Conservation (phyloP, 2,113 vertebrate species). For the Patagioenas fasciata region DNA sequence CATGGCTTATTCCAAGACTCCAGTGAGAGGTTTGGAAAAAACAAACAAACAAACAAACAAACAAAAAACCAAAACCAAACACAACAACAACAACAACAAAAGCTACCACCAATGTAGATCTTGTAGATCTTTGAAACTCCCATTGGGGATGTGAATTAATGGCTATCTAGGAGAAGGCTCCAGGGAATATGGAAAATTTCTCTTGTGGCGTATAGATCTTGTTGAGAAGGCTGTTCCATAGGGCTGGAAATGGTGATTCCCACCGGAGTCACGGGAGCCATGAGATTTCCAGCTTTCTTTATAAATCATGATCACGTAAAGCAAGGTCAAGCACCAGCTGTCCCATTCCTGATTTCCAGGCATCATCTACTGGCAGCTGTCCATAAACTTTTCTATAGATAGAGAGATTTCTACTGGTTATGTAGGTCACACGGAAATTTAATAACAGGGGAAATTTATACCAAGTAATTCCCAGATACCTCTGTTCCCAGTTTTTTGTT, state of each 20-base stretch:
- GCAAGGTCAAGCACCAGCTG: slow-evolving; percentile 53
- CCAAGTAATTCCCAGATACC: not conserved
- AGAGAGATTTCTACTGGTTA: slow-evolving; percentile 18
- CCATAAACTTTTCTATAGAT: slow-evolving; percentile 54
- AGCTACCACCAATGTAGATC: not conserved
- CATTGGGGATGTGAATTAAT: not conserved
- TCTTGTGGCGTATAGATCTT: not conserved
- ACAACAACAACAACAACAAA: no score
- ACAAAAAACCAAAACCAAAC: not conserved
- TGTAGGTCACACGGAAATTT: slow-evolving; percentile 30
- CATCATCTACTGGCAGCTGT: slow-evolving; percentile 47
- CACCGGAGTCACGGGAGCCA: not conserved
- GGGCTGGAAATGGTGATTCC: slow-evolving; percentile 27
- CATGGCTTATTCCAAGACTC: not conserved
- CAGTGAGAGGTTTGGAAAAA: not conserved
- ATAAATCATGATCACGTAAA: slow-evolving; percentile 10
- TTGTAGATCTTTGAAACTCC: slow-evolving; percentile 7
- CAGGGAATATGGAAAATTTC: slow-evolving; percentile 8
- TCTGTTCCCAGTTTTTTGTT: not conserved
- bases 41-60: not conserved
- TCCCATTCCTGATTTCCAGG: slow-evolving; percentile 43
- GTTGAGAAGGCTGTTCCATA: not conserved
- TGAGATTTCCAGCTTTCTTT: slow-evolving; percentile 39
- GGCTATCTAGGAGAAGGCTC: not conserved
- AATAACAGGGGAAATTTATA: not conserved